A percentile compares a stretch with the other conserved stretches of the same genome.
Conservation (phyloP, 2,888 invertebrate genomes). For the Chrysodeixis includens region DNA sequence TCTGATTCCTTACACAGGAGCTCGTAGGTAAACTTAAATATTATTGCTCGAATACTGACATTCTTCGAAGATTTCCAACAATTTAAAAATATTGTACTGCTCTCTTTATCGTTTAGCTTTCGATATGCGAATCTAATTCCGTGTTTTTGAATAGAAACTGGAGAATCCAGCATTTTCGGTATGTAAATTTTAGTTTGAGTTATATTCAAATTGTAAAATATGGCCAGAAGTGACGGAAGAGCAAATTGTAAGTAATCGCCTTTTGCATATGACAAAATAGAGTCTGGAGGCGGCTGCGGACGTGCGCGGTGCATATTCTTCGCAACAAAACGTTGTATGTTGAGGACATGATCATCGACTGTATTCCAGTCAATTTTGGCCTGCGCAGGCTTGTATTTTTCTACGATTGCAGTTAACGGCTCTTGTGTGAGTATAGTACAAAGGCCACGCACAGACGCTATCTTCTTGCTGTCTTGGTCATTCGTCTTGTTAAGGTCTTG, state of each 20-base stretch:
- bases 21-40: conserved; percentile 71
- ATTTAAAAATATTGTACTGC: conserved; percentile 66
- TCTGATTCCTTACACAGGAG: conserved; percentile 70
- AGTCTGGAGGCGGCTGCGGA: conserved; percentile 72
- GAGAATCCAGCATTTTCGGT: conserved; percentile 68
- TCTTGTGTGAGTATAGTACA: conserved; percentile 66
- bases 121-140: conserved; percentile 72
- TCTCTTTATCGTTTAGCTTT: conserved; percentile 65
- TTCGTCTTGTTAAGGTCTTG: conserved; percentile 59
- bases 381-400: conserved; percentile 70
- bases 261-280: conserved; percentile 72
- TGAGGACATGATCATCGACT: conserved; percentile 68
- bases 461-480: conserved; percentile 58
- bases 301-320: conserved; percentile 78
- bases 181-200: conserved; percentile 61
- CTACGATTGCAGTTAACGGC: conserved; percentile 64
- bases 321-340: conserved; percentile 72
- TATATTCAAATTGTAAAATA: conserved; percentile 73
- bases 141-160: conserved; percentile 79
- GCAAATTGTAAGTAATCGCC: conserved; percentile 79
- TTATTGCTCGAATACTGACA: conserved; percentile 71
- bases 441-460: conserved; percentile 69
- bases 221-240: conserved; percentile 74
- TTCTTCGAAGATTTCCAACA: conserved; percentile 74
- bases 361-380: conserved; percentile 73